Conservation (phyloP, 2,888 invertebrate genomes). For the Aspidiotus rigidus region DNA sequence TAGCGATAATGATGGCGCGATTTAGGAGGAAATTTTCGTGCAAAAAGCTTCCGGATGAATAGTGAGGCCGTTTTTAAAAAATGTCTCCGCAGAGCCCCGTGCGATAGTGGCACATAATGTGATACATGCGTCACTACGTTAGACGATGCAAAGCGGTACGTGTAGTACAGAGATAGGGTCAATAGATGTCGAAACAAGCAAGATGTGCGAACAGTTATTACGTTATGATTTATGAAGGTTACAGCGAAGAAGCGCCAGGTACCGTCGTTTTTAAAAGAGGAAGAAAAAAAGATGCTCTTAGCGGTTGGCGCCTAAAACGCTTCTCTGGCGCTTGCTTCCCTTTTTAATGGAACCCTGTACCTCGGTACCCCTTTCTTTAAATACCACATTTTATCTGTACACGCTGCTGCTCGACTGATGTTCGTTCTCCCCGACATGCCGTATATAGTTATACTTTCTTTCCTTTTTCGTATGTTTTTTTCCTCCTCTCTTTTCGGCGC, state of each 20-base stretch:
- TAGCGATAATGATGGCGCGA: too few relatives aligned
- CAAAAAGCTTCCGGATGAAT: neutral
- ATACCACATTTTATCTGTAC: constrained; percentile 10
- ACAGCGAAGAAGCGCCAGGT: constrained; percentile 11
- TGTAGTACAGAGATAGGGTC: neutral
- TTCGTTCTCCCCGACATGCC: neutral
- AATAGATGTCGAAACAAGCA: constrained; percentile 2
- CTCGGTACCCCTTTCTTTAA: neutral
- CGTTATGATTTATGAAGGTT: constrained; percentile 15
- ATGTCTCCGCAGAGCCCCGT: neutral
- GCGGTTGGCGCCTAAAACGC: constrained; percentile 27
- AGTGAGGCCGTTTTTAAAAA: neutral
- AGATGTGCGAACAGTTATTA: constrained; percentile 8
- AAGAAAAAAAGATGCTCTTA: constrained; percentile 23
- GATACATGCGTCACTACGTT: neutral
- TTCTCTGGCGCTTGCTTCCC: constrained; percentile 10
- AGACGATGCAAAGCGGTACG: neutral
- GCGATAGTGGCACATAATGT: neutral
- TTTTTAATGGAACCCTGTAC: constrained; percentile 16
- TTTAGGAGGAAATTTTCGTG: neutral
- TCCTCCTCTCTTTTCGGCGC: neutral
- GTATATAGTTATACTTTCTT: neutral
- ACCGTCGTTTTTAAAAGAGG: constrained; percentile 1
- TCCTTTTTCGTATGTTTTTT: neutral
- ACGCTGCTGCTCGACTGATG: neutral